Percentiles rank a stretch among this genome's conserved stretches.
Evolutionary conservation across 2,797 vertebrate genomes (phyloP).

Genomic region (Phalanger gymnotis): DNA sequence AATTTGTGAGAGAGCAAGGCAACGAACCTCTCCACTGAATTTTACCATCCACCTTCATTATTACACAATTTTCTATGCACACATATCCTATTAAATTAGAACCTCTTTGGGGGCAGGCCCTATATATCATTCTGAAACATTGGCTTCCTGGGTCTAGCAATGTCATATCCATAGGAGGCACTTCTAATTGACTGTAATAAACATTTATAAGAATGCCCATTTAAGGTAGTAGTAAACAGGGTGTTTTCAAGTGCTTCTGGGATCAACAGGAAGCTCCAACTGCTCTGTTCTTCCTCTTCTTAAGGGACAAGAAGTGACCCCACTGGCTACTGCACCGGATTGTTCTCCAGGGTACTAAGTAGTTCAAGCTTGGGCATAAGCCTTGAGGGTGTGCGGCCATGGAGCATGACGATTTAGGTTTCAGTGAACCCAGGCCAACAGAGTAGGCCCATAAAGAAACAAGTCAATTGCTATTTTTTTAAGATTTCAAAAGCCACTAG

Average conservation of each 20-base stretch:
- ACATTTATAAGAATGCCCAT: not conserved
- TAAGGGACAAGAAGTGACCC: not conserved
- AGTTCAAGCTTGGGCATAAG: not conserved
- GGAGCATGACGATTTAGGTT: fast-evolving
- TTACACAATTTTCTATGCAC: not conserved
- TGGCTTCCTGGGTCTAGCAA: not conserved
- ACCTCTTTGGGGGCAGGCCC: not conserved
- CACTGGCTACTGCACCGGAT: not conserved
- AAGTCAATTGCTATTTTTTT: not conserved
- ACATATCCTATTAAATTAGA: not conserved
- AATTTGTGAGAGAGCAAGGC: not conserved
- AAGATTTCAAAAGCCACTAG: not conserved
- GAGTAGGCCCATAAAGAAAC: not conserved
- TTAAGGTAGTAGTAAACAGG: not conserved
- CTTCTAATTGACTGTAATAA: not conserved
- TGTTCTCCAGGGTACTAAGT: not conserved
- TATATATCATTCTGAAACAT: not conserved
- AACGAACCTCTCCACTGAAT: not conserved
- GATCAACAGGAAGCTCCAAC: not conserved
- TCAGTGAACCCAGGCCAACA: not conserved
- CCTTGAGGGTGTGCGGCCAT: fast-evolving
- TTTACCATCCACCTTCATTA: not conserved
- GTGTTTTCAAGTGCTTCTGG: not conserved
- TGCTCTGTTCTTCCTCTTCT: not conserved
- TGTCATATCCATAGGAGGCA: not conserved